Percentiles rank a stretch among this genome's conserved stretches.
phyloP scores from a whole-genome alignment of 2,797 vertebrate species.

The Phoeniculus purpureus region DNA sequence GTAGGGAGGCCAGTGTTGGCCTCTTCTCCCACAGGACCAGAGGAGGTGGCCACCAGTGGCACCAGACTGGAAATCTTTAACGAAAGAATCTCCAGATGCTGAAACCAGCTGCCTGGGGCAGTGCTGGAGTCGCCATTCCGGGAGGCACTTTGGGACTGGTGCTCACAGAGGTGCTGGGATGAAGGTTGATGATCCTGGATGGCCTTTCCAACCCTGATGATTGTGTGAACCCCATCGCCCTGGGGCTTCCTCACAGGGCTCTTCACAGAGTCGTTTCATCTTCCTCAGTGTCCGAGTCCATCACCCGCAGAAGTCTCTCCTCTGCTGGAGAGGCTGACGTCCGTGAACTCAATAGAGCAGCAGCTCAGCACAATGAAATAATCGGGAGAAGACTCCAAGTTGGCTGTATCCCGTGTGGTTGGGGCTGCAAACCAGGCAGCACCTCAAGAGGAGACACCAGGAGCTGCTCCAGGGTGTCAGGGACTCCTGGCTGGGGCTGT shows the following conservation, averaged over 20 bases:
- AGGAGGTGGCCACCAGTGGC: too few relatives aligned
- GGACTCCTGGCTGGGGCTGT: background rate
- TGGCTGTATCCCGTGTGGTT: background rate
- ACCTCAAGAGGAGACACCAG: background rate
- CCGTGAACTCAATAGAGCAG: background rate
- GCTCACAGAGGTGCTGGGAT: too few relatives aligned
- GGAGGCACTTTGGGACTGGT: too few relatives aligned
- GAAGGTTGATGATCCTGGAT: too few relatives aligned
- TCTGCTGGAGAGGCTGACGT: background rate
- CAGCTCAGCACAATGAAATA: background rate
- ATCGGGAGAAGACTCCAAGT: background rate
- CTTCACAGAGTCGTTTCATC: background rate
- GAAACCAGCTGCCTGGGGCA: too few relatives aligned
- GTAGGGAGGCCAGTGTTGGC: too few relatives aligned
- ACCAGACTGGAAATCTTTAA: too few relatives aligned
- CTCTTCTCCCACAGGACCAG: too few relatives aligned
- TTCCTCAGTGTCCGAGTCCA: background rate
- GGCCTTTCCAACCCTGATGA: too few relatives aligned
- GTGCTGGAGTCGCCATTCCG: too few relatives aligned
- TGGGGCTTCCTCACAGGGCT: background rate
- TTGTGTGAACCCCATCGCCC: background rate
- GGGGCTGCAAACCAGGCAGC: background rate
- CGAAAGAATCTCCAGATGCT: too few relatives aligned
- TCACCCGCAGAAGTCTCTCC: background rate
- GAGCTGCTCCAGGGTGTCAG: too few relatives aligned